A percentile compares a stretch with the other conserved stretches of the same genome.
phyloP scores from a whole-genome alignment of 2,888 invertebrate species.

The Diplolepis rosae region DNA sequence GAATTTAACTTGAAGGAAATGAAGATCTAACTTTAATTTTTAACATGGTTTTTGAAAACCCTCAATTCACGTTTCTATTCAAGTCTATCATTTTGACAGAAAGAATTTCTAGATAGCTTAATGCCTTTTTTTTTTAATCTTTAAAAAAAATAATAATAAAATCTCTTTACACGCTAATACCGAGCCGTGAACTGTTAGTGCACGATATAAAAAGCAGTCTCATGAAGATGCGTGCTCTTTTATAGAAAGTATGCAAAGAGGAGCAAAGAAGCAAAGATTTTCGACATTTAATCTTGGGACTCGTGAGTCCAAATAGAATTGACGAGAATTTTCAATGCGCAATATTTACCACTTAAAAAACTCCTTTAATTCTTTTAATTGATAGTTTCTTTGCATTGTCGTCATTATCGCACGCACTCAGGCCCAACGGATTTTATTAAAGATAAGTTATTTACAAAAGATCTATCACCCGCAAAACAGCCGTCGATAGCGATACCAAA shows the following conservation, averaged over 20 bases:
- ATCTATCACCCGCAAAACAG: slow-evolving; percentile 29
- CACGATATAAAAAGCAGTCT: slow-evolving; percentile 13
- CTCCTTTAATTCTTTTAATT: slow-evolving; percentile 30
- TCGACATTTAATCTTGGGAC: slow-evolving; percentile 9
- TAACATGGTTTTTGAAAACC: neutral
- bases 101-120: too few relatives aligned
- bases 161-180: neutral
- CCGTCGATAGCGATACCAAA: slow-evolving; percentile 6
- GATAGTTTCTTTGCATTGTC: neutral
- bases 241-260: slow-evolving; percentile 16
- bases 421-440: slow-evolving; percentile 24
- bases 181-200: neutral
- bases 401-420: slow-evolving; percentile 6
- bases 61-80: neutral
- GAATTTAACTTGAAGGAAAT: neutral
- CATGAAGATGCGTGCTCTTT: neutral
- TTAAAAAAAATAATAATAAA: neutral
- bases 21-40: neutral
- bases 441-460: slow-evolving; percentile 28
- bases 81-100: neutral
- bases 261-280: slow-evolving; percentile 14
- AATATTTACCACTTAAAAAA: slow-evolving; percentile 28
- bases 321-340: too few relatives aligned
- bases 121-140: too few relatives aligned
- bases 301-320: slow-evolving; percentile 8